A percentile compares a stretch with the other conserved stretches of the same genome.
Conservation (phyloP, 1,140 invertebrate species). For the Tetragnatha versicolor region DNA sequence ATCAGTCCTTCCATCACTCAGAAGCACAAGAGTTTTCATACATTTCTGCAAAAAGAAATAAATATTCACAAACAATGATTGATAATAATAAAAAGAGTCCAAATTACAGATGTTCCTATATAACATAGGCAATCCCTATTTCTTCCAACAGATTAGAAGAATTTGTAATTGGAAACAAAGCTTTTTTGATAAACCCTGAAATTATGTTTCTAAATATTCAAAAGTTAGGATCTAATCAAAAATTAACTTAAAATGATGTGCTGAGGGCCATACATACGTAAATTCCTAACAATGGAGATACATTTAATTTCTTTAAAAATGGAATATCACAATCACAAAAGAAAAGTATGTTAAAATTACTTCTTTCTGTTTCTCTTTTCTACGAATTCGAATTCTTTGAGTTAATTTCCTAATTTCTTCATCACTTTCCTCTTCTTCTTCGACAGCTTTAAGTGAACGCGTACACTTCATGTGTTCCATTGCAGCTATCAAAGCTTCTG, state of each 20-base stretch:
- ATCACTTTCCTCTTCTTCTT: constrained; percentile 72
- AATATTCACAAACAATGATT: neutral
- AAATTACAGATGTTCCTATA: no score
- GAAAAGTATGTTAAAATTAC: constrained; percentile 46
- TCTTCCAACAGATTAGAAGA: no score
- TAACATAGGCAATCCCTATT: no score
- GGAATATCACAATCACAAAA: neutral
- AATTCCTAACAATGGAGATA: no score
- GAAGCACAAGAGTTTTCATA: constrained; percentile 57
- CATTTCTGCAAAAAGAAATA: constrained; percentile 58
- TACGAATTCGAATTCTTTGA: constrained; percentile 71
- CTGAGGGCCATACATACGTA: no score
- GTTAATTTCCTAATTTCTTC: constrained; percentile 74
- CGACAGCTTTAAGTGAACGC: constrained; percentile 62
- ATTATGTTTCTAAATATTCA: no score
- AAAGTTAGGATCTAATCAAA: no score
- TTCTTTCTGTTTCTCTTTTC: constrained; percentile 68
- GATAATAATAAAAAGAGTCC: neutral
- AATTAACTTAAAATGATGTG: no score
- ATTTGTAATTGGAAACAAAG: no score
- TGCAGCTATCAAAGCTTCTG: constrained; percentile 82
- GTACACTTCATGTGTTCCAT: constrained; percentile 74
- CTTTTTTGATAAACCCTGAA: no score
- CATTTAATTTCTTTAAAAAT: neutral
- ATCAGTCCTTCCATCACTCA: constrained; percentile 68